phyloP scores from a whole-genome alignment of 2,888 invertebrate species.

The Drosophila demipolita region DNA sequence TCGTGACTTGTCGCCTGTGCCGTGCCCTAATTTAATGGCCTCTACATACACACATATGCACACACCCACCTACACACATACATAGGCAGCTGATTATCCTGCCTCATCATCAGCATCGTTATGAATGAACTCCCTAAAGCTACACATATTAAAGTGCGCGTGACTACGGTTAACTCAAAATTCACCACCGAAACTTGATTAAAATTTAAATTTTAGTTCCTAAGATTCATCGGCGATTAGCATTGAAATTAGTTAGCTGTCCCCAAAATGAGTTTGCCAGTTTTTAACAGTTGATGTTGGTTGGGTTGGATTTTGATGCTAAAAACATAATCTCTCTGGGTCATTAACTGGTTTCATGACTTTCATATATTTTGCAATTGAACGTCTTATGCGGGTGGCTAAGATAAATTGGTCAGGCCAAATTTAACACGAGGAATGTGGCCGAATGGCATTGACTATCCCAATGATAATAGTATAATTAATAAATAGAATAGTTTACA shows the following conservation, averaged over 20 bases:
- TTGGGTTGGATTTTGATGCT: conserved; percentile 6
- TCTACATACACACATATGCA: conserved; percentile 32
- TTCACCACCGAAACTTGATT: conserved; percentile 60
- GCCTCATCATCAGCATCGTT: conserved; percentile 26
- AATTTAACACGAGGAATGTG: neutral
- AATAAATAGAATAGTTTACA: neutral
- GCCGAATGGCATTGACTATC: neutral
- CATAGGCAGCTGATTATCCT: conserved; percentile 22
- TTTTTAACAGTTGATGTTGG: conserved; percentile 3
- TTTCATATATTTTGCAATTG: conserved; percentile 46
- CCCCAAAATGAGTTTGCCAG: conserved; percentile 64
- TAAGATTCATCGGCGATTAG: conserved; percentile 43
- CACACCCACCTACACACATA: conserved; percentile 6
- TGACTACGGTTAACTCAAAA: conserved; percentile 4
- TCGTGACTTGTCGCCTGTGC: conserved; percentile 58
- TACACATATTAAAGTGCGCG: conserved; percentile 22
- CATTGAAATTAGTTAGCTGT: conserved; percentile 61
- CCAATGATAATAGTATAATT: neutral
- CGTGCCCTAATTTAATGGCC: conserved; percentile 59
- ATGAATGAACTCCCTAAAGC: conserved; percentile 29
- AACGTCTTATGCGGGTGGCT: conserved; percentile 45
- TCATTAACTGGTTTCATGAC: conserved; percentile 74
- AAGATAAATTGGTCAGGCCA: conserved; percentile 35
- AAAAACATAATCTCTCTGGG: conserved; percentile 62
- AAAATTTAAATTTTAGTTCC: conserved; percentile 71